Base-by-base conservation (phyloP, 2,888 invertebrate genomes). In the Spialia ferax region DNA sequence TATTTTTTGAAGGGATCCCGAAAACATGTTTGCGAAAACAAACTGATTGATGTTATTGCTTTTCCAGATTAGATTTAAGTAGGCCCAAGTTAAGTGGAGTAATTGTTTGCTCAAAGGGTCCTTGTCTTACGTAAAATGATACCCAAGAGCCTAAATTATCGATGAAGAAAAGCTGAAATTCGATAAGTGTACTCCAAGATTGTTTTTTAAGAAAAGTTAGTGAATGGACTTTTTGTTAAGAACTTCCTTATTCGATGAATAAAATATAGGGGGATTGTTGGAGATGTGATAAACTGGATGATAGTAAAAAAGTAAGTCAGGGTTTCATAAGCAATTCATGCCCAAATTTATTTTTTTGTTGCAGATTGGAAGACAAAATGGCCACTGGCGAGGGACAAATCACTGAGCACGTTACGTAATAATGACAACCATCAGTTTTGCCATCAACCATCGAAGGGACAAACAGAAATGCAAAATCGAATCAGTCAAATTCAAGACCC, bases 21-120 rank as follows among this genome's bases (percentile, higher is more conserved):
- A 85, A 88, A 89, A 88, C 85, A 88, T 88, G 87, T 88, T 88
- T 88, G 79, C 77, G 80, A 78, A 81, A 80, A 81, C 80, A 81
- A 72, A 77, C 73, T 80, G 83, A 84, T 84, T 77, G 80, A 80
- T 78, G 79, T 72, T 79, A 78, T 78, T 77, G 74, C 74, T 56
- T 52, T 59, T 62, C 35, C 68, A 68, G 68, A 75, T 69, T 26
- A 71, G 76, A 79, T 79, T 77, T 75, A 74, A 77, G 70, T 71
- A 70, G 70, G 69, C 67, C 66, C 52, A 56, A 45, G 63, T 64
- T 61, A 63, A 62, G 54, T 63, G 52, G 62, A 60, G 66, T 71
- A 62, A 73, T 70, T 73, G 61, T 71, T 66, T 70, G 64, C 62
- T 62, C n/a, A 61, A 67, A 66, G 69, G 59, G 18, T 60, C 23